These are phyloP conservation scores for Petrolisthes manimaculis DNA, from an alignment of 2,888 invertebrate species.

Conservation along the genomic window DNA sequence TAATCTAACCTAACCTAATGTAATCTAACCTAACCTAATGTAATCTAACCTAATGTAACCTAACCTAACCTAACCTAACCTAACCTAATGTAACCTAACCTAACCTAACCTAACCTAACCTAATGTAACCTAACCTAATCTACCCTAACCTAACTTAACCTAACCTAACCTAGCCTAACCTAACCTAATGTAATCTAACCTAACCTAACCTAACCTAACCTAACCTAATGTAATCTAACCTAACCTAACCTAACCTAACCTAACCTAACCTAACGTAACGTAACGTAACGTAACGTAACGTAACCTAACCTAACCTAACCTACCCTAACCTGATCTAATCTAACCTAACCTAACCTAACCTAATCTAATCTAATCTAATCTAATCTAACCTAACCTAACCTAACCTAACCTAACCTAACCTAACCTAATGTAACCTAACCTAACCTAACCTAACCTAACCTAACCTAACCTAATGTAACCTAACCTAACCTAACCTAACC, in stretches of 20 bases:
- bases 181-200: neutral
- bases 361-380: neutral
- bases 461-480: neutral
- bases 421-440: neutral
- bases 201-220: constrained; percentile 7
- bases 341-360: no score
- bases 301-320: no score
- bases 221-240: neutral
- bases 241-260: no score
- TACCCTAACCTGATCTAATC: no score
- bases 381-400: constrained; percentile 1
- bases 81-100: neutral
- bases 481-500: neutral
- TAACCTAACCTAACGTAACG: no score
- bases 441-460: neutral
- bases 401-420: constrained; percentile 1
- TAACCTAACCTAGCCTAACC: neutral
- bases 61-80: constrained; percentile 7
- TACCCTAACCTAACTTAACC: neutral
- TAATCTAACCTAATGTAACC: no score
- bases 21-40: no score
- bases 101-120: neutral
- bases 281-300: no score
- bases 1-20: no score
- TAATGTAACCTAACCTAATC: neutral